Evolutionary conservation across 2,797 vertebrate species (phyloP).

Genomic region (Acanthiza pusilla): DNA sequence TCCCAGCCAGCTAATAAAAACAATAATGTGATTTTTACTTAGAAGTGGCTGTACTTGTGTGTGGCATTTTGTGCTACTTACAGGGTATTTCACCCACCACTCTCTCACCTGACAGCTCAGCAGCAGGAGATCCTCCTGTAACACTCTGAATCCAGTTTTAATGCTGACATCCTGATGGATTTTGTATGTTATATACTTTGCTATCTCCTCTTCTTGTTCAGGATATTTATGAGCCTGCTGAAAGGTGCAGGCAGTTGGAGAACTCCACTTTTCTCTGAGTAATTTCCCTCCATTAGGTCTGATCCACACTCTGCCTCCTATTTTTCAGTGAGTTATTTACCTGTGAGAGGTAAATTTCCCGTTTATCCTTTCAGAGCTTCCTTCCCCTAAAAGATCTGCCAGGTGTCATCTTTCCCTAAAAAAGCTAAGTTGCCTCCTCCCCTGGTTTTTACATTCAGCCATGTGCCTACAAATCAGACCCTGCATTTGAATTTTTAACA

Average conservation of each 20-base stretch:
- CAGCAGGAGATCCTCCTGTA: not conserved
- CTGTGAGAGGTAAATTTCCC: not conserved
- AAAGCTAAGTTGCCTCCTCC: not conserved
- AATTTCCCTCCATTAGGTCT: not conserved
- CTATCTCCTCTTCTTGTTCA: not conserved
- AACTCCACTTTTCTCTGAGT: not conserved
- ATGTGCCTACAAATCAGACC: slow-evolving; percentile 11
- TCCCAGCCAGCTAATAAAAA: not conserved
- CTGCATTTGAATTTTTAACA: slow-evolving; percentile 36
- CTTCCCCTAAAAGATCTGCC: not conserved
- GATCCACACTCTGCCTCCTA: not conserved
- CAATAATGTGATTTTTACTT: not conserved
- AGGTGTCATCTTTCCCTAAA: not conserved
- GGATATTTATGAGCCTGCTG: not conserved
- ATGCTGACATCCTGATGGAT: not conserved
- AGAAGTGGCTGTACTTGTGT: not conserved
- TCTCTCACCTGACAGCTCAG: not conserved
- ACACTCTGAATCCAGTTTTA: not conserved
- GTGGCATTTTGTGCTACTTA: not conserved
- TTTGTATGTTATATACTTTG: not conserved
- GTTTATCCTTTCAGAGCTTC: not conserved
- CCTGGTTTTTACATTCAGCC: slow-evolving; percentile 14
- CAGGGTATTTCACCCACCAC: not conserved
- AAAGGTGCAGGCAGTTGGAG: not conserved
- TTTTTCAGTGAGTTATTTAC: not conserved